Percentiles rank a stretch among this genome's conserved stretches.
Conservation (phyloP, 2,113 vertebrate genomes). For the Chloropsis hardwickii region DNA sequence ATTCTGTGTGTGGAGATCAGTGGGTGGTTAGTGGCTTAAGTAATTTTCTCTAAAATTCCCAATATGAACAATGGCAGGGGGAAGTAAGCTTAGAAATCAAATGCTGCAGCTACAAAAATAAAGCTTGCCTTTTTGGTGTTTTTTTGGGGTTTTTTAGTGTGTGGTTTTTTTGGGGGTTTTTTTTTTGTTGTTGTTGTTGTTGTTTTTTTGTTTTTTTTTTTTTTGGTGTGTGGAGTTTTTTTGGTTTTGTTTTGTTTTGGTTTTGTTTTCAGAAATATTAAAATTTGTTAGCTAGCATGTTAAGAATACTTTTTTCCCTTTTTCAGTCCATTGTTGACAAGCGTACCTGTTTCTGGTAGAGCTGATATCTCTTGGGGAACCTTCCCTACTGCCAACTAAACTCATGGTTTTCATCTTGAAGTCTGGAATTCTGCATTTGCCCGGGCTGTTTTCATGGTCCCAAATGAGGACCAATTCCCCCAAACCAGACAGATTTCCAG, state of each 20-base stretch:
- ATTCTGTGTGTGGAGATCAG: not conserved
- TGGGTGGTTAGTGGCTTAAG: not conserved
- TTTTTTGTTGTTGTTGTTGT: no score
- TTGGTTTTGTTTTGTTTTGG: not conserved
- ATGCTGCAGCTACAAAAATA: not conserved
- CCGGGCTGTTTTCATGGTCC: not conserved
- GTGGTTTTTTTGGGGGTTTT: no score
- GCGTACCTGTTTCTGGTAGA: not conserved
- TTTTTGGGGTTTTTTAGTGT: not conserved
- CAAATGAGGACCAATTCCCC: not conserved
- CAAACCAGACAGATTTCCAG: not conserved
- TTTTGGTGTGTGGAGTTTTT: no score
- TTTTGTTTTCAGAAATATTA: not conserved
- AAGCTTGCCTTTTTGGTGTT: not conserved
- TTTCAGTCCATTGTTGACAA: not conserved
- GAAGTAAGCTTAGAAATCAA: not conserved
- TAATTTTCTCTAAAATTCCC: not conserved
- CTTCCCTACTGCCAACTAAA: not conserved
- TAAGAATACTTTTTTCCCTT: not conserved
- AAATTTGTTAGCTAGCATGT: not conserved
- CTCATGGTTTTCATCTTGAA: not conserved
- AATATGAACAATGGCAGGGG: not conserved
- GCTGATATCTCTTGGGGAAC: not conserved
- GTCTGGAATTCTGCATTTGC: not conserved
- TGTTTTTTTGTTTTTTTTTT: not conserved